Percentiles rank a stretch among this genome's conserved stretches.
phyloP scores from a whole-genome alignment of 2,797 vertebrate species.

The Thamnophis elegans region DNA sequence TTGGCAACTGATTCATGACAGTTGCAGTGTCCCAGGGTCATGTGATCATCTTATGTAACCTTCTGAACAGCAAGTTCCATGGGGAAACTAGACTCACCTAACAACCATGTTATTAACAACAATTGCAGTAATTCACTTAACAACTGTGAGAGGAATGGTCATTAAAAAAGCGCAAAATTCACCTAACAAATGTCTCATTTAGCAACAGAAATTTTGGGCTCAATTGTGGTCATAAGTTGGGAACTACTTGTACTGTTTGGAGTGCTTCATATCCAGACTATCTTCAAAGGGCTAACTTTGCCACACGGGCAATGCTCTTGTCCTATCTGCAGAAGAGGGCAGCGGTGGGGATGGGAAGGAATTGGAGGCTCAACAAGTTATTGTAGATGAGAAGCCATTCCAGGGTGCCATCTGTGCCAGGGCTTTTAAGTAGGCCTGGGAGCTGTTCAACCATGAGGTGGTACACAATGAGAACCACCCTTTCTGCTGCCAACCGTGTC shows the following conservation, averaged over 20 bases:
- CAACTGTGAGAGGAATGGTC: neutral
- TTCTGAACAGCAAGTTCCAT: neutral
- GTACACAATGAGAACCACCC: conserved; percentile 62
- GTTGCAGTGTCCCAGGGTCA: neutral
- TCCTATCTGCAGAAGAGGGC: accelerated
- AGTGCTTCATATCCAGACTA: neutral
- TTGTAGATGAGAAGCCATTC: conserved; percentile 55
- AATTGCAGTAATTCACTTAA: neutral
- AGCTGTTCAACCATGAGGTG: conserved; percentile 64
- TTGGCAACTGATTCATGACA: neutral
- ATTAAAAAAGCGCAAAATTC: neutral
- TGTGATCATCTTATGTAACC: neutral
- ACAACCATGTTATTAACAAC: neutral
- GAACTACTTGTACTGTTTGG: neutral
- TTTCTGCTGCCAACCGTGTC: conserved; percentile 54
- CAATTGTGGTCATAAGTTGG: neutral
- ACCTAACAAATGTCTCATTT: neutral
- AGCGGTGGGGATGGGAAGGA: accelerated
- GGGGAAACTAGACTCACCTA: neutral
- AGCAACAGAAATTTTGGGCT: neutral
- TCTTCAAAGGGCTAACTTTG: neutral
- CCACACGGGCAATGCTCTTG: accelerated
- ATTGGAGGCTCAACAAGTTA: conserved; percentile 47
- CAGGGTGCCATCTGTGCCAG: conserved; percentile 45
- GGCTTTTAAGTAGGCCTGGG: conserved; percentile 60